Conservation (phyloP, 2,797 vertebrate genomes). For the Aotus griseimembra region DNA sequence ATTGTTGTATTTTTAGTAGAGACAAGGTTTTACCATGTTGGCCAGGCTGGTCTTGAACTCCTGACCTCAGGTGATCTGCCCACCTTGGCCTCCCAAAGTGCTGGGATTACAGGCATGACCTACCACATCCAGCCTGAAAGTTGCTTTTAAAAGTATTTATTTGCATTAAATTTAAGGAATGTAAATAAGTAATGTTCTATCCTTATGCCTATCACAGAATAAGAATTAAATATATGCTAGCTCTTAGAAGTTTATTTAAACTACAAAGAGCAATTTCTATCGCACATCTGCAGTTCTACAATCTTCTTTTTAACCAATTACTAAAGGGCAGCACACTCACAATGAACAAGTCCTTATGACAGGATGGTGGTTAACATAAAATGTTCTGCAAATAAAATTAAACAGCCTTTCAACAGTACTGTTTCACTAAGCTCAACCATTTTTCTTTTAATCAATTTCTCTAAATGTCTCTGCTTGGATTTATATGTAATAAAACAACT, state of each 20-base stretch:
- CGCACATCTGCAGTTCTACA: background rate
- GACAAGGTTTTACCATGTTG: background rate
- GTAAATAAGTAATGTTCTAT: background rate
- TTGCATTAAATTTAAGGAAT: background rate
- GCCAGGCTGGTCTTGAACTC: background rate
- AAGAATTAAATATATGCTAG: background rate
- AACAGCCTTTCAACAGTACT: background rate
- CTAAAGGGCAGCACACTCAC: background rate
- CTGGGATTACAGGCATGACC: background rate
- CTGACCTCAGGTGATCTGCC: background rate
- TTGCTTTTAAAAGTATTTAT: background rate
- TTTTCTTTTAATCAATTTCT: background rate
- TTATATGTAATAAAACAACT: background rate
- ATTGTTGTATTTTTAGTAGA: background rate
- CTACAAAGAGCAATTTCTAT: background rate
- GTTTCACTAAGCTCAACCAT: background rate
- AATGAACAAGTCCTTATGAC: background rate
- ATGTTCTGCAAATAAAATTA: background rate
- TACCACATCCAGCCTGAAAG: background rate
- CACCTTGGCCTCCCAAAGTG: background rate
- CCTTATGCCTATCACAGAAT: background rate
- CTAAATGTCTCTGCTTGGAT: background rate
- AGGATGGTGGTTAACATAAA: background rate
- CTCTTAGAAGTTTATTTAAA: background rate
- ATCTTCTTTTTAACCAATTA: background rate